Percentiles rank a stretch among this genome's conserved stretches.
Evolutionary conservation across 2,888 invertebrate species (phyloP).

Genomic region (Drosophila yooni): DNA sequence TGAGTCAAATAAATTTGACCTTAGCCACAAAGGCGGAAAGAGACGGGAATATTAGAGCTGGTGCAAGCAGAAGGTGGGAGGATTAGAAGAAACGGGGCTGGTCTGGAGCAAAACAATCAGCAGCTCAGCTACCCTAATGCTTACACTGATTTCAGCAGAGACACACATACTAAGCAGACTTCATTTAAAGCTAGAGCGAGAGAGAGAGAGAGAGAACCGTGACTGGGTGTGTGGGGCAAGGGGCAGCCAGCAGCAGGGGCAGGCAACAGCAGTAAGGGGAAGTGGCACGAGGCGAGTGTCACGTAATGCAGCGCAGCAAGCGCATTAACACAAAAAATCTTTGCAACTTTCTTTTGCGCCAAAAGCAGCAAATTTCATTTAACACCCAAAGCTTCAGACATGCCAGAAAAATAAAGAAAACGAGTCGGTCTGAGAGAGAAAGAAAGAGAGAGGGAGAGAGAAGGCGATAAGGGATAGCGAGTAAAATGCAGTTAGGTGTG

Average conservation of each 20-base stretch:
- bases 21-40: conserved; percentile 65
- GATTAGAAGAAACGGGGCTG: conserved; percentile 12
- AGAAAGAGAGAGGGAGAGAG: not conserved
- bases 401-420: conserved; percentile 18
- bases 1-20: conserved; percentile 81
- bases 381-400: conserved; percentile 65
- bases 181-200: conserved; percentile 58
- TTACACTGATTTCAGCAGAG: conserved; percentile 74
- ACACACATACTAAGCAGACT: conserved; percentile 57
- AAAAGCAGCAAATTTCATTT: conserved; percentile 78
- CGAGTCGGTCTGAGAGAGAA: not conserved
- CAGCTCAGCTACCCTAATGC: conserved; percentile 67
- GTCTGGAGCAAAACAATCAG: conserved; percentile 48
- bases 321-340: conserved; percentile 78
- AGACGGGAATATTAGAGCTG: conserved; percentile 21
- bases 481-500: conserved; percentile 11
- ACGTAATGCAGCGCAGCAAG: conserved; percentile 68
- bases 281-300: conserved; percentile 55
- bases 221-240: not conserved
- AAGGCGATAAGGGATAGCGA: not conserved
- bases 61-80: not conserved
- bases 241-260: not conserved
- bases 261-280: not conserved
- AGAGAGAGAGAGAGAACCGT: not conserved
- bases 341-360: conserved; percentile 78